A percentile compares a stretch with the other conserved stretches of the same genome.
Conservation (phyloP, 37 sponge, comb jelly and placozoan species). For the Haliclona indistincta region DNA sequence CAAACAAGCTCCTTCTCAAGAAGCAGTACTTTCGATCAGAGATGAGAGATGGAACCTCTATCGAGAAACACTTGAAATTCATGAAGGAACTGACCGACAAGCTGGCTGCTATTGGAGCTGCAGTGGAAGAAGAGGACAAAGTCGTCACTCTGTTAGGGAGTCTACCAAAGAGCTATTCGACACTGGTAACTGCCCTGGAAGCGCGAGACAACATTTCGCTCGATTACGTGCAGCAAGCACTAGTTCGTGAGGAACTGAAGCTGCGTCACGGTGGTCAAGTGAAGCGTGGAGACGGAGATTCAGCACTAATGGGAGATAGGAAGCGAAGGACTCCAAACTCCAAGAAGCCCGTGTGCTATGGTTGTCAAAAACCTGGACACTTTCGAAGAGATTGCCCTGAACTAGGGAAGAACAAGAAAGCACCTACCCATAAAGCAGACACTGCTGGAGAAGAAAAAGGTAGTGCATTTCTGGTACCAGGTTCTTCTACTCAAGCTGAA, state of each 20-base stretch:
- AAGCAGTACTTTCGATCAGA: conserved; percentile 44
- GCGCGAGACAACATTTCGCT: conserved; percentile 44
- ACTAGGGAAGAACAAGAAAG: background rate
- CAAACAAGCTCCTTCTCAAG: conserved; percentile 15
- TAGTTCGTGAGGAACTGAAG: background rate
- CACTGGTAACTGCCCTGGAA: conserved; percentile 57
- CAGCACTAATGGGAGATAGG: conserved; percentile 26
- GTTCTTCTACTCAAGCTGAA: background rate
- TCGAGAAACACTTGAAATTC: conserved; percentile 40
- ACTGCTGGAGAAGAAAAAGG: no score
- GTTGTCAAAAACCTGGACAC: background rate
- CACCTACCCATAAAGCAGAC: no score
- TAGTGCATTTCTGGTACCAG: conserved; percentile 13
- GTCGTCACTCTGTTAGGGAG: conserved; percentile 55
- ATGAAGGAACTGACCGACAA: conserved; percentile 65
- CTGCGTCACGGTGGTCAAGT: background rate
- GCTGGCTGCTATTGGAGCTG: conserved; percentile 43
- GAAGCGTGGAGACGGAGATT: background rate
- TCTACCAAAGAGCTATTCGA: conserved; percentile 32
- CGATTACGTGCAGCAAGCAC: conserved; percentile 5
- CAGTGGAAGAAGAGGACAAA: conserved; percentile 43
- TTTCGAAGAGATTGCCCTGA: conserved; percentile 5
- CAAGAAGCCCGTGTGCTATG: background rate
- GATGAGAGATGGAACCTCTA: conserved; percentile 46
- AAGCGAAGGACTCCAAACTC: background rate